Base-by-base conservation (phyloP, 2,888 invertebrate genomes). In the Podotricha telesiphe region DNA sequence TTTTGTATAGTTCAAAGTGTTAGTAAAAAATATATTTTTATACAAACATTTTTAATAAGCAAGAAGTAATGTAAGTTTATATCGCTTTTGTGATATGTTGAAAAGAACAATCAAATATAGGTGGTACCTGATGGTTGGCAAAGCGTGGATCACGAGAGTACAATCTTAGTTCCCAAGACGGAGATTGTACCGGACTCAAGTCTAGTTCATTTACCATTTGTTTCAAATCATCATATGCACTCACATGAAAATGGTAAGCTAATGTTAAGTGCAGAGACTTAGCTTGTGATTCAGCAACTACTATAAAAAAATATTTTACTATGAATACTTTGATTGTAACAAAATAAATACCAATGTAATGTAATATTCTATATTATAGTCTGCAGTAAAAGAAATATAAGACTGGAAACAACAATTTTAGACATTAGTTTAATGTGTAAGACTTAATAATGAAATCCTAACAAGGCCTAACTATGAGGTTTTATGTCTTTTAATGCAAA, bases 211-310 rank as follows among this genome's bases (percentile, higher is more conserved):
- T 95, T 34, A 96, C 96, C 76, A 98, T 91, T 17, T 90, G 87
- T 87, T 96, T 96, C 62, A 98, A 93, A 65, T 94, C 89, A 71
- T 95, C 94, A 80, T 95, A 97, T 65, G 96, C 95, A 20, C 94
- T 92, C 78, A 94, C 94, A 15, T 96, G 95, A 86, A 98, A 98
- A 87, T 97, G 97, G 90, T 98, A 98, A 19, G 98, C 98, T 80
- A 98, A 91, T 8, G 98, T 97, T 78, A 98, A 93, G 87, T 98
- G 98, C 65, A 98, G 93, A 11, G 97, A 96, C 85, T 98, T 97
- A 65, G 96, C 95, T 82, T 96, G 96, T 0, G 96, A 96, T 83
- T 97, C 97, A 80, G 96, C 91, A 80, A 94, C 95, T 77, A 96
- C 95, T 19, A 95, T 96, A 56, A 22, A 28, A 5, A n/a, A 53